Evolutionary conservation across 2,888 invertebrate species (phyloP), one percentile per base, ranked within the genome.

Genomic region (Thecocarcelia acutangulata): DNA sequence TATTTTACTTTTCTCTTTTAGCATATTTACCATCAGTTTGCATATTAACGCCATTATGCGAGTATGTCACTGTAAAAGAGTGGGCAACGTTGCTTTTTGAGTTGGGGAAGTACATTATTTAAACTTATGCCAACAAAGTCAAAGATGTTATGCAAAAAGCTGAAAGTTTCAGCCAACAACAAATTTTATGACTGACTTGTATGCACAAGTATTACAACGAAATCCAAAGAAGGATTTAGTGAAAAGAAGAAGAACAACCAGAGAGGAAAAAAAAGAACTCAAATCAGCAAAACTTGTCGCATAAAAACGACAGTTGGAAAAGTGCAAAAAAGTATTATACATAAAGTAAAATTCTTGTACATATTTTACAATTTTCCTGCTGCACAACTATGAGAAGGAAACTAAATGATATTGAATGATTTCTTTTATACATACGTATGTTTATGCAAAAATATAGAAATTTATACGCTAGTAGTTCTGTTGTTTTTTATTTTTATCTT

Each of bases 111-210:
- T 81, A 63, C 17, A 78, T 78, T 78, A 78, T 82, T 78, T 63
- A 74, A 74, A 78, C 74, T 82, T 73, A 73, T 74, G 69, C 77
- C 77, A 78, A 78, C 77, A 82, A 78, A 78, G 78, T 81, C 82
- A 82, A 75, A 78, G 74, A 82, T 78, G 66, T 78, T 46, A 70
- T 59, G 44, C 73, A 74, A 73, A 77, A 82, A 66, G 64, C 70
- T 78, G 12, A 68, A 75, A 75, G 69, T 74, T 82, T 66, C 54
- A 78, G 40, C 46, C 69, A 69, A 74, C 78, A 74, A 61, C 64
- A 59, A 56, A 70, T 78, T 74, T 46, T 66, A 66, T 75, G 74
- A 74, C 70, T 66, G 70, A 61, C 74, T 72, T 59, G 12, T 17
- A 21, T 56, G 63, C 50, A 72, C 52, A 40, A 50, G 19, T 54